Conservation (phyloP, 1,140 invertebrate genomes). For the Andricus grossulariae region DNA sequence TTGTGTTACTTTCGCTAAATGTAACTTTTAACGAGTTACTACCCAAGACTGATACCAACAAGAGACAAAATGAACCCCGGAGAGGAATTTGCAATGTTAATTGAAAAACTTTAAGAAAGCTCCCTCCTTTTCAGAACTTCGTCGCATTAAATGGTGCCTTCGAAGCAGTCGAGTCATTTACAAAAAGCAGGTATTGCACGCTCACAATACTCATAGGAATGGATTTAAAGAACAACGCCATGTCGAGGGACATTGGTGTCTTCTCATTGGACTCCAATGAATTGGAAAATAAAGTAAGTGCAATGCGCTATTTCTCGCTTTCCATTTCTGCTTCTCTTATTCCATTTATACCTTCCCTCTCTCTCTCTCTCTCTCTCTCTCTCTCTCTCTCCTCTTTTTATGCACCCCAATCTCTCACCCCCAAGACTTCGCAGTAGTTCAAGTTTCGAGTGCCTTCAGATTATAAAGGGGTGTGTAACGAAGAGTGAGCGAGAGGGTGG, state of each 20-base stretch:
- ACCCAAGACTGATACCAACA: too few relatives aligned
- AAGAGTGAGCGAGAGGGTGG: constrained; percentile 43
- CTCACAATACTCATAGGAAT: constrained; percentile 77
- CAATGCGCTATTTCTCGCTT: constrained; percentile 41
- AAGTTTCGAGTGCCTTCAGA: constrained; percentile 27
- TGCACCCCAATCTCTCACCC: constrained; percentile 14
- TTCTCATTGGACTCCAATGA: constrained; percentile 66
- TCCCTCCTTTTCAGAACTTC: constrained; percentile 70
- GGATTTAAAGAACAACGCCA: constrained; percentile 65
- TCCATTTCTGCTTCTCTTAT: constrained; percentile 35
- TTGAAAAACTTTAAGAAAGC: constrained; percentile 53
- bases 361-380: constrained; percentile 36
- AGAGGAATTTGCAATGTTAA: constrained; percentile 38
- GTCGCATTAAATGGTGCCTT: constrained; percentile 69
- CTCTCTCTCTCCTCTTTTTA: constrained; percentile 27
- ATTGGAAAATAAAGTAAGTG: constrained; percentile 66
- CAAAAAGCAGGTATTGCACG: constrained; percentile 61
- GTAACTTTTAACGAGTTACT: too few relatives aligned
- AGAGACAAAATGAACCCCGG: constrained; percentile 1
- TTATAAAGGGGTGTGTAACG: constrained; percentile 33
- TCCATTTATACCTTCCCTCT: constrained; percentile 36
- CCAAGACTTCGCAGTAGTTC: constrained; percentile 18
- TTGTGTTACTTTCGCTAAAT: too few relatives aligned
- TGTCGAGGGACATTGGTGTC: constrained; percentile 76
- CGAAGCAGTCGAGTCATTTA: constrained; percentile 74